A percentile compares a stretch with the other conserved stretches of the same genome.
phyloP scores from a whole-genome alignment of 2,113 vertebrate genomes.

The Sylvilagus bachmani region DNA sequence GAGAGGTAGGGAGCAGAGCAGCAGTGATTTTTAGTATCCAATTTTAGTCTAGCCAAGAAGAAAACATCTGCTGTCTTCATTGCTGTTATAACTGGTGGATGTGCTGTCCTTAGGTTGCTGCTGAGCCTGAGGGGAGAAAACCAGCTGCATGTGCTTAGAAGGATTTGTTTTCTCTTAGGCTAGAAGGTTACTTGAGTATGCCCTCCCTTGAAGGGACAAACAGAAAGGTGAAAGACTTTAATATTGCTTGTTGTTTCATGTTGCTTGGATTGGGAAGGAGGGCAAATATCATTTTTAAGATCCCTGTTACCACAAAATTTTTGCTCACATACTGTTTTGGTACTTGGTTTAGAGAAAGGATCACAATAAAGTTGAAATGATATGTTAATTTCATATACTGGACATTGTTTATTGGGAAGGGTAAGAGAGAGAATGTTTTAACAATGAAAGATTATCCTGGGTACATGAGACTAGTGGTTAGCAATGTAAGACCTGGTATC shows the following conservation, averaged over 20 bases:
- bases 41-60: slow-evolving; percentile 22
- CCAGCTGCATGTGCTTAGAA: neutral
- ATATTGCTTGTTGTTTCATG: neutral
- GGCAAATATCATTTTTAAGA: slow-evolving; percentile 9
- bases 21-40: slow-evolving; percentile 54
- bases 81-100: slow-evolving; percentile 1
- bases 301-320: neutral
- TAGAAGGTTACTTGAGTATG: neutral
- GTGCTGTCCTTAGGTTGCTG: neutral
- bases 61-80: slow-evolving; percentile 58
- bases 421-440: neutral
- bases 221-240: neutral
- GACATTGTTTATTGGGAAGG: neutral
- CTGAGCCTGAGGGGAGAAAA: slow-evolving; percentile 25
- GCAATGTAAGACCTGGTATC: neutral
- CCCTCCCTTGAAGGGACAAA: neutral
- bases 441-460: neutral
- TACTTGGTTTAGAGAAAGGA: neutral
- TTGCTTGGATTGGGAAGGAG: neutral
- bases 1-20: slow-evolving; percentile 18
- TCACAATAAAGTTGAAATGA: neutral
- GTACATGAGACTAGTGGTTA: neutral
- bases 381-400: neutral
- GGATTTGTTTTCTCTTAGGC: neutral
- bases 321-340: neutral